Evolutionary conservation across 2,888 invertebrate genomes (phyloP).

Genomic region (Athrips mouffetella): DNA sequence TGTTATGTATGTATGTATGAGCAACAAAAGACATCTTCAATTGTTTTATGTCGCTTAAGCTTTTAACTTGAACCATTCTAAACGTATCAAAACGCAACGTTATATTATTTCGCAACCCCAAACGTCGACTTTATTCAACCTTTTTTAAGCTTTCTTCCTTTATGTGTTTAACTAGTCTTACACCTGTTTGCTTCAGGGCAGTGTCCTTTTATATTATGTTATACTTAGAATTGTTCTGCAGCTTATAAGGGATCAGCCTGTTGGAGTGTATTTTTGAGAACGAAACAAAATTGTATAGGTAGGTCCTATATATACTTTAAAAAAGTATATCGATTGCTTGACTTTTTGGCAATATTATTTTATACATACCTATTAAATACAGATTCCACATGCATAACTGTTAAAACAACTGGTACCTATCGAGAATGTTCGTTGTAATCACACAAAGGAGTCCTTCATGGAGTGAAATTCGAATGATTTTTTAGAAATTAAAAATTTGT

Average conservation of each 20-base stretch:
- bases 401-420: no score
- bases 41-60: slow-evolving; percentile 25
- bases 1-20: no score
- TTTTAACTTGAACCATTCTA: slow-evolving; percentile 23
- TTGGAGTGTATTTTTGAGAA: slow-evolving; percentile 18
- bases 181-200: slow-evolving; percentile 71
- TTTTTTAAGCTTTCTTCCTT: slow-evolving; percentile 69
- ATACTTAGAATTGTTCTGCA: slow-evolving; percentile 53
- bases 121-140: slow-evolving; percentile 64
- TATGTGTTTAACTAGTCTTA: slow-evolving; percentile 63
- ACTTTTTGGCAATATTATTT: no score
- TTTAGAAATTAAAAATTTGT: no score
- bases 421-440: background rate
- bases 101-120: slow-evolving; percentile 59
- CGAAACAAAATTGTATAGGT: background rate
- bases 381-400: background rate
- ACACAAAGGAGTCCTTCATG: background rate
- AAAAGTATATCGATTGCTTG: no score
- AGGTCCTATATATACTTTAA: no score
- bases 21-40: no score
- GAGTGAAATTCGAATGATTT: no score
- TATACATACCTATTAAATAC: background rate
- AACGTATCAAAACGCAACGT: slow-evolving; percentile 56
- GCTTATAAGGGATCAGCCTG: slow-evolving; percentile 47
- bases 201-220: slow-evolving; percentile 59